Conservation (phyloP, 2,797 vertebrate species). For the Poeciliopsis turneri region DNA sequence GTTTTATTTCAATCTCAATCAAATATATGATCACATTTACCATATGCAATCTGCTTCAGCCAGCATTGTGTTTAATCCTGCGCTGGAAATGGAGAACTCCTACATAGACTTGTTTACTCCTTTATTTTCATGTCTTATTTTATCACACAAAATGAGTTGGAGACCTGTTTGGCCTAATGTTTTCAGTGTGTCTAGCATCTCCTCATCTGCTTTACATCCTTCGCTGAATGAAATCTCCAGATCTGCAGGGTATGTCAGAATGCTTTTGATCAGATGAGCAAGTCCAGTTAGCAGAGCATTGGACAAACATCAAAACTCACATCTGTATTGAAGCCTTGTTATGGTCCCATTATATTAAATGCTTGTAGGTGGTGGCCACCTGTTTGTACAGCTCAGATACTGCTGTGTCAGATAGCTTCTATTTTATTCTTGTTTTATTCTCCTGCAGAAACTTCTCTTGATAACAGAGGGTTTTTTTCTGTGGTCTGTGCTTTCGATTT, state of each 20-base stretch:
- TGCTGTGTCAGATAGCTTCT: background rate
- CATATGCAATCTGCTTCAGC: background rate
- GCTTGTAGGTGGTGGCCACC: background rate
- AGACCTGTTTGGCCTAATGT: background rate
- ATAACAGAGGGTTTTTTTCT: background rate
- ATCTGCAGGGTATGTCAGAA: background rate
- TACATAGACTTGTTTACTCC: background rate
- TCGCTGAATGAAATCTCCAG: background rate
- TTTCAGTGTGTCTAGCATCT: background rate
- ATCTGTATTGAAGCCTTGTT: background rate
- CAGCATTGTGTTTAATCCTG: background rate
- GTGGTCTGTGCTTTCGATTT: background rate
- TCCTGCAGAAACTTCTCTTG: background rate
- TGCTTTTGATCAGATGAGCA: conserved; percentile 3
- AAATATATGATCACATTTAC: background rate
- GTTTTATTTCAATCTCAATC: background rate
- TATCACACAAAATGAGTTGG: background rate
- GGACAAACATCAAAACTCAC: background rate
- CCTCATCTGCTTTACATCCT: conserved; percentile 6
- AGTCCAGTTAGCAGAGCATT: background rate
- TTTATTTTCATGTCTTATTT: background rate
- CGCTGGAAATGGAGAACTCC: background rate
- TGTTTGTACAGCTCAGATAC: background rate
- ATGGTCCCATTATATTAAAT: background rate
- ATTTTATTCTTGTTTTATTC: background rate